A percentile compares a stretch with the other conserved stretches of the same genome.
These are phyloP conservation scores for Ametastegia equiseti DNA, from an alignment of 2,888 invertebrate species.

Conservation along the genomic window DNA sequence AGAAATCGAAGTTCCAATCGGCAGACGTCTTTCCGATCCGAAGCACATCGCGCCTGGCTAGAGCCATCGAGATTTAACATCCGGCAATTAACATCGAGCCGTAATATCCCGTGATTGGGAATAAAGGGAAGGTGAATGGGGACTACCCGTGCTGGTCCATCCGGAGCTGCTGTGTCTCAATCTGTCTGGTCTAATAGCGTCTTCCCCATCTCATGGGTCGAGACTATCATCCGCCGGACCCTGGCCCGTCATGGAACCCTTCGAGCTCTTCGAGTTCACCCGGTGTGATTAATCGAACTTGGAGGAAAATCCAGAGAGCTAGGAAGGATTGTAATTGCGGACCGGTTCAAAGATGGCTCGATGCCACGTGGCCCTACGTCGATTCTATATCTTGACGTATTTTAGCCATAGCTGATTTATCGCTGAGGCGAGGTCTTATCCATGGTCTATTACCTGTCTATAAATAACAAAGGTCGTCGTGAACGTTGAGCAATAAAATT, in stretches of 20 bases:
- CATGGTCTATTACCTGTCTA: not conserved
- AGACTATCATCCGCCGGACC: not conserved
- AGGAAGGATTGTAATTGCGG: conserved; percentile 35
- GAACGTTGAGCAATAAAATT: conserved; percentile 29
- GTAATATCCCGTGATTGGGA: not conserved
- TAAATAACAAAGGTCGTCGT: conserved; percentile 13
- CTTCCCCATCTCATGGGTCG: conserved; percentile 21
- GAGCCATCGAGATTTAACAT: not conserved
- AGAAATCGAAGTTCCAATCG: too few species aligned
- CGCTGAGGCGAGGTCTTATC: not conserved
- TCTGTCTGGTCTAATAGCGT: conserved; percentile 43
- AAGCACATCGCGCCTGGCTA: too few species aligned
- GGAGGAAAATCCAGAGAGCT: not conserved
- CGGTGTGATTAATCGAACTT: conserved; percentile 42
- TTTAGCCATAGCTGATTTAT: conserved; percentile 1
- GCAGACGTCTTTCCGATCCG: too few species aligned
- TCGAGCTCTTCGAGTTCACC: not conserved
- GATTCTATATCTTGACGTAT: not conserved
- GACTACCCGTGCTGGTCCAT: not conserved
- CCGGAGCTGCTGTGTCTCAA: conserved; percentile 13
- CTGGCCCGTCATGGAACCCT: not conserved
- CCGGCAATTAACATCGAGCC: conserved; percentile 1
- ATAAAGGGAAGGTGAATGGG: not conserved
- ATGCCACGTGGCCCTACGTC: conserved; percentile 29
- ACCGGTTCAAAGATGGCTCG: not conserved